Evolutionary conservation across 2,113 vertebrate species (phyloP), one percentile per base, ranked within the genome.

Genomic region (Origma solitaria): DNA sequence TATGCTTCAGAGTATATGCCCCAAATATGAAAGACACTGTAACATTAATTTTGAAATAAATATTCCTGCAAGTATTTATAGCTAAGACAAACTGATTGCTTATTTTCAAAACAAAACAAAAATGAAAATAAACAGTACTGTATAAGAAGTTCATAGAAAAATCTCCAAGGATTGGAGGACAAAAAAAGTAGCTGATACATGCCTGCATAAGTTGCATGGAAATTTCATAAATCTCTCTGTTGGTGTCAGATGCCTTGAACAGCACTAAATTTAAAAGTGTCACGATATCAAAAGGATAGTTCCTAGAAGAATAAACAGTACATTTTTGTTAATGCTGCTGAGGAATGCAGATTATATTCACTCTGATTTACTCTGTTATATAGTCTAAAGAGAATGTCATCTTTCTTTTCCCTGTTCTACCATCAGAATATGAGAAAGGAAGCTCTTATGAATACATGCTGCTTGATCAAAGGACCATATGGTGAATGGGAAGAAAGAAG

Each of bases 141-240:
- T 24, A 24, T 18, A 54, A 65, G 25, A 81, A 64, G 27, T 38
- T 50, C 35, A 66, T 17, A 8, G 47, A 68, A 85, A 18, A 0
- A 14, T 37, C 3, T 22, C 21, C 33, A 64, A 80, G 60, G 24
- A 62, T 2, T 88, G 38, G n/a, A 83, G 45, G 22, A 56, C 38
- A 71, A 51, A 80, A 24, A 35, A 53, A 61, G 30, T 28, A 76
- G 79, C 28, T 58, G 91, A 91, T 96, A 97, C 96, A 4, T 98
- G 98, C 99, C 99, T 99, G 99, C 99, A 99, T 99, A 82, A 99
- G 98, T 97, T 99, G 99, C 99, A 99, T 99, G 90, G 99, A 99
- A 95, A 99, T 99, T 97, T 99, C 99, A 94, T 99, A 99, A 85
- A 99, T 99, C 95, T 99, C 99, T 93, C 99, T 98, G 98, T 98